Base-by-base conservation (phyloP, 2,113 vertebrate genomes). In the Vicugna pacos region DNA sequence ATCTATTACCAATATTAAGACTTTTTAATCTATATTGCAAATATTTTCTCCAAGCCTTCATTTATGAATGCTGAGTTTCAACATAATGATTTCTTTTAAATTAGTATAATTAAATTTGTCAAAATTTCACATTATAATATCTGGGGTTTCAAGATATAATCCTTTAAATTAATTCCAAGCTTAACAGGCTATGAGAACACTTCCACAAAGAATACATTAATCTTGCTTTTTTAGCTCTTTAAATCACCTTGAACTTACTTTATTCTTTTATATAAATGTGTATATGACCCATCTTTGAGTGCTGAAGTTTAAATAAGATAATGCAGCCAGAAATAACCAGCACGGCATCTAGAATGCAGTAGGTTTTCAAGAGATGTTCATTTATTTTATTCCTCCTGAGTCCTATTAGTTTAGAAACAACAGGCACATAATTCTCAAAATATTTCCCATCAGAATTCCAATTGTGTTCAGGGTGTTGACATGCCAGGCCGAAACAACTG, bases 201-300 rank as follows among this genome's bases (percentile, higher is more conserved):
- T 89, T 73, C 72, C 54, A 90, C 38, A 89, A 84, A 69, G 13
- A 92, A 91, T 50, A 85, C 94, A 95, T 73, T 89, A 96, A 90
- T 73, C 14, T 17, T 79, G 9, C 4, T 50, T 80, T 84, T 88
- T 81, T 38, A 62, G 52, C 48, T 94, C 13, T 85, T 92, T 80
- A 87, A 64, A 82, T 65, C 60, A 87, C 6, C 5, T 3, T 64
- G 17, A 93, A 80, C 52, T 83, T 64, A 67, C 8, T 76, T 83
- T 86, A 91, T 67, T 73, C 46, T 77, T 81, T 38, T 30, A 62
- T 46, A 54, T 76, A 85, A 80, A 80, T 54, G 12, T 32, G 3
- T 26, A 75, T 73, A 52, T 30, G 19, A 85, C 14, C 32, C 77
- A 17, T 58, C 15, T 96, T 67, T 86, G 70, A 88, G 48, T n/a